Base-by-base conservation (phyloP, 2,113 vertebrate genomes). In the Hippocampus abdominalis region DNA sequence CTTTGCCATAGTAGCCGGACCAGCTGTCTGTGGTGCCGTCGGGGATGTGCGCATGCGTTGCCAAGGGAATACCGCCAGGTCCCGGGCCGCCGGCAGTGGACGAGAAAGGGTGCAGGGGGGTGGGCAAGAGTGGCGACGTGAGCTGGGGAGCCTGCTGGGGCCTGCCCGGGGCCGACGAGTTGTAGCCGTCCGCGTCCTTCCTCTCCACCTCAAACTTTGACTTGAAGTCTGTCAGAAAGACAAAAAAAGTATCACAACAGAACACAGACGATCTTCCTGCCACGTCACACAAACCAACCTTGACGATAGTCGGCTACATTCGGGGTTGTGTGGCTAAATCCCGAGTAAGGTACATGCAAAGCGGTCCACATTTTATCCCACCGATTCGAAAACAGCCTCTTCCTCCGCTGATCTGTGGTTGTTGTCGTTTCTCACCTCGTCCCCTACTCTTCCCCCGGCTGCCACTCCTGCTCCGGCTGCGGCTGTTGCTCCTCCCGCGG, bases 11-110 rank as follows among this genome's bases (percentile, higher is more conserved):
- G 92, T 89, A 99, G 91, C 93, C 92, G 21, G 96, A 96, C 96
- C 96, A 98, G 89, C 94, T 97, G 91, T 99, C 96, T 0, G 95
- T 96, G 56, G 96, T 96, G 90, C 92, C 97, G 78, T 98, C 95
- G 0, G 96, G 95, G 80, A 96, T 94, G 91, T 96, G 97, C 1
- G 95, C 94, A 68, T 91, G 91, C 74, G 95, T 95, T 11, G 93
- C 91, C 67, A 95, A 86, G 67, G 95, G 93, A 89, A 94, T 90
- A 65, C 93, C 90, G 25, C 93, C 94, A 20, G 89, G 91, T 82
- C 92, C 90, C 2, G 94, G 91, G 44, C 91, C 93, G 76, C 92
- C 93, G 18, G 92, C 89, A 2, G 87, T 78, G 42, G 82, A 75
- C 3, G 83, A 82, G 62, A 86, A 88, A 12, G 85, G 89, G 59